Conservation (phyloP, 2,888 invertebrate species). For the Andrena minutula region DNA sequence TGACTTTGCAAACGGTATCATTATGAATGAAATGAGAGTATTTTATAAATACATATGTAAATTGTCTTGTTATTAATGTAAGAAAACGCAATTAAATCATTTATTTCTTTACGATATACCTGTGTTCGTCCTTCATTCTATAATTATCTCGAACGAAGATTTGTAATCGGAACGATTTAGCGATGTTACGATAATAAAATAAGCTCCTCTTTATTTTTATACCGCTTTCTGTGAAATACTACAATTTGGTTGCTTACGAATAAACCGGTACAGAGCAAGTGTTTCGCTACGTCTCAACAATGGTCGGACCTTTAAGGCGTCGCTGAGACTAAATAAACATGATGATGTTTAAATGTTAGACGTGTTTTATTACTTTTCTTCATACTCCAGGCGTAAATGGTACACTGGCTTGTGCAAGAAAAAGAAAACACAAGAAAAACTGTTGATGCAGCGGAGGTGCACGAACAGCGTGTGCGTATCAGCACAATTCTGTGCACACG, state of each 20-base stretch:
- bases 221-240: conserved; percentile 33
- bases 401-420: conserved; percentile 56
- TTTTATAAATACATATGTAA: conserved; percentile 34
- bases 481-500: conserved; percentile 23
- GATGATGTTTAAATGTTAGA: conserved; percentile 81
- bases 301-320: conserved; percentile 33
- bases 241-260: conserved; percentile 25
- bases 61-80: conserved; percentile 49
- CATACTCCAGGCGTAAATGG: conserved; percentile 46
- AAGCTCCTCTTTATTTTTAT: conserved; percentile 20
- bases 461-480: conserved; percentile 34
- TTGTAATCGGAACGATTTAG: background rate
- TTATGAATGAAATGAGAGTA: conserved; percentile 16
- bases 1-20: background rate
- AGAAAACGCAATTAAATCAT: conserved; percentile 18
- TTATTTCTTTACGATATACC: background rate
- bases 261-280: too few species aligned
- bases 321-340: conserved; percentile 47
- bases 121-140: background rate
- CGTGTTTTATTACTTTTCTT: conserved; percentile 65
- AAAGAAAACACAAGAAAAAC: background rate
- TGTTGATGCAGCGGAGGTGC: conserved; percentile 20
- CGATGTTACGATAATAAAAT: background rate
- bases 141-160: background rate
- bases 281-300: background rate